Base-by-base conservation (phyloP, 2,888 invertebrate species). In the Lasioglossum oenotherae region DNA sequence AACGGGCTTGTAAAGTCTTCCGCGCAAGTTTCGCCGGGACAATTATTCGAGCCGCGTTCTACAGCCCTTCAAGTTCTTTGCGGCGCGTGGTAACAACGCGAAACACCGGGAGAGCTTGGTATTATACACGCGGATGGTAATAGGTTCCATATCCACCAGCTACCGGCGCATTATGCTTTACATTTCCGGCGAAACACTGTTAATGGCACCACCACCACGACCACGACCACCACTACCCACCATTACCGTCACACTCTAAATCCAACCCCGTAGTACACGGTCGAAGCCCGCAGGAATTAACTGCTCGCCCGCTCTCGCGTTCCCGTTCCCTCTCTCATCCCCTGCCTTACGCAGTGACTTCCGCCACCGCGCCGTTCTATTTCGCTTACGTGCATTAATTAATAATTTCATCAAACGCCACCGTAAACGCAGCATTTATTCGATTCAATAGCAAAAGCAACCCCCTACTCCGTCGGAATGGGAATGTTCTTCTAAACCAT, bases 141-240 rank as follows among this genome's bases (percentile, higher is more conserved):
- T 91, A 92, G 91, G 90, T 89, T 88, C 87, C 90, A 83, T 89
- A 88, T 90, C 90, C 90, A 89, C 87, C 87, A 88, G 88, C 85
- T 86, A 84, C 89, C 87, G 86, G 88, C 89, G 88, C 90, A 92
- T 92, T 93, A 91, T 91, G 91, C 92, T 92, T 91, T 87, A 90
- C 90, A 93, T 91, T 91, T 92, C 90, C 91, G 92, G 87, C 85
- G 90, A 90, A 92, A 92, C 89, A 83, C 90, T 87, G 90, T 92
- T 93, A 93, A 93, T 92, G 92, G 89, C 91, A 92, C 87, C 83
- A 67, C 80, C 80, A 46, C 80, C 77, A 44, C 80, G 85, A 81
- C 71, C 79, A 46, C 74, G 44, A 23, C 67, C 67, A 23, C 67
- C 67, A 19, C 67, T 35, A 19, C 35, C 74, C 75, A 67, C 57